phyloP scores from a whole-genome alignment of 2,113 vertebrate species.

The Gallinago media region DNA sequence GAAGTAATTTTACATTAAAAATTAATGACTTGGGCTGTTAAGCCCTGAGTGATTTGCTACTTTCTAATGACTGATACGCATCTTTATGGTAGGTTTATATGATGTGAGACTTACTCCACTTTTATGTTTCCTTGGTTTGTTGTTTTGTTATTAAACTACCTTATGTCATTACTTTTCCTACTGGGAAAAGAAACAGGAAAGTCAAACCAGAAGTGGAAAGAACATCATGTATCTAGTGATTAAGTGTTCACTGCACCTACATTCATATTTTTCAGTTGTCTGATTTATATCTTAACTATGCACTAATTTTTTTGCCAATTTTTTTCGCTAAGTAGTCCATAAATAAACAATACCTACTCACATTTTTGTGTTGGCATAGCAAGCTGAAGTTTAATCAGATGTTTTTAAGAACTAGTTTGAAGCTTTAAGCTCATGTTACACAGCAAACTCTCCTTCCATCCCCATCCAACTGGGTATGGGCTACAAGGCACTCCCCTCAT shows the following conservation, averaged over 20 bases:
- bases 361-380: not conserved
- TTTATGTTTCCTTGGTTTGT: not conserved
- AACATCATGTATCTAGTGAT: not conserved
- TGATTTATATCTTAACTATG: not conserved
- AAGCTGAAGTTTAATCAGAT: not conserved
- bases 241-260: not conserved
- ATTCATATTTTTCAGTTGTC: not conserved
- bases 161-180: not conserved
- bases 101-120: not conserved
- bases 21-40: not conserved
- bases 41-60: not conserved
- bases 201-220: not conserved
- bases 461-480: not conserved
- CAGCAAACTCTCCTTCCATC: not conserved
- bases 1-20: conserved; percentile 5
- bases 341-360: not conserved
- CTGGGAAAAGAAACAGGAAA: not conserved
- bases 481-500: not conserved
- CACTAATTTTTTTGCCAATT: not conserved
- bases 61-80: not conserved
- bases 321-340: not conserved
- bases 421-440: not conserved
- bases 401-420: not conserved
- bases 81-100: not conserved
- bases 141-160: not conserved